phyloP scores from a whole-genome alignment of 92 coral and sea anemone genomes.

The Heteractis magnifica region DNA sequence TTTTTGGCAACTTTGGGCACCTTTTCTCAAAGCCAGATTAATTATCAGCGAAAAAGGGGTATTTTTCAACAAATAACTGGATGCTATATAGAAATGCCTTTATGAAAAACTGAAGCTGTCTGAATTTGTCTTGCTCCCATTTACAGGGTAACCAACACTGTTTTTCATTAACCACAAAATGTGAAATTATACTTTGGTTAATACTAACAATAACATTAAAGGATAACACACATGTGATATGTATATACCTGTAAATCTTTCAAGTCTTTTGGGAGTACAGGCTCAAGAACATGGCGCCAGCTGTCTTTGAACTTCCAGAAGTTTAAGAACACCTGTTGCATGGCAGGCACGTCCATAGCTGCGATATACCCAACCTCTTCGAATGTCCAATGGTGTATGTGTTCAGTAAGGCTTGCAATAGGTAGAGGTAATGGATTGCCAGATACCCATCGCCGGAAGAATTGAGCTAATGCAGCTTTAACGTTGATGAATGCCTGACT shows the following conservation, averaged over 20 bases:
- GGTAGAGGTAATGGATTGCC: slow-evolving; percentile 61
- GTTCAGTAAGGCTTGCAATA: slow-evolving; percentile 45
- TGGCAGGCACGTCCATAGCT: slow-evolving; percentile 66
- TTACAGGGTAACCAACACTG: too few relatives aligned
- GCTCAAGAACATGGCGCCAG: slow-evolving; percentile 62
- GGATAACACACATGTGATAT: neutral
- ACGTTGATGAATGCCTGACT: slow-evolving; percentile 93
- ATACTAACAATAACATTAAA: neutral
- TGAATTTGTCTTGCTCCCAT: too few relatives aligned
- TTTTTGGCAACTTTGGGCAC: too few relatives aligned
- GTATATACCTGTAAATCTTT: slow-evolving; percentile 73
- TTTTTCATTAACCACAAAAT: too few relatives aligned
- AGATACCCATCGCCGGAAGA: slow-evolving; percentile 59
- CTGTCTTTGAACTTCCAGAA: slow-evolving; percentile 79
- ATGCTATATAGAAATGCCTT: too few relatives aligned
- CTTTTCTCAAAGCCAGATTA: too few relatives aligned
- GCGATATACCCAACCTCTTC: slow-evolving; percentile 85
- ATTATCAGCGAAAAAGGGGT: too few relatives aligned
- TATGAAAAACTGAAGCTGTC: too few relatives aligned
- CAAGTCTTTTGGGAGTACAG: slow-evolving; percentile 72
- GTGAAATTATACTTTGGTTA: too few relatives aligned
- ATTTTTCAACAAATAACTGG: too few relatives aligned
- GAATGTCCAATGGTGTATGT: slow-evolving; percentile 76
- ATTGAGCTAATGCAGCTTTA: slow-evolving; percentile 84
- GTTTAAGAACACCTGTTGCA: slow-evolving; percentile 62